Conservation (phyloP, 37 sponge, comb jelly and placozoan genomes). For the Ianthella basta region DNA sequence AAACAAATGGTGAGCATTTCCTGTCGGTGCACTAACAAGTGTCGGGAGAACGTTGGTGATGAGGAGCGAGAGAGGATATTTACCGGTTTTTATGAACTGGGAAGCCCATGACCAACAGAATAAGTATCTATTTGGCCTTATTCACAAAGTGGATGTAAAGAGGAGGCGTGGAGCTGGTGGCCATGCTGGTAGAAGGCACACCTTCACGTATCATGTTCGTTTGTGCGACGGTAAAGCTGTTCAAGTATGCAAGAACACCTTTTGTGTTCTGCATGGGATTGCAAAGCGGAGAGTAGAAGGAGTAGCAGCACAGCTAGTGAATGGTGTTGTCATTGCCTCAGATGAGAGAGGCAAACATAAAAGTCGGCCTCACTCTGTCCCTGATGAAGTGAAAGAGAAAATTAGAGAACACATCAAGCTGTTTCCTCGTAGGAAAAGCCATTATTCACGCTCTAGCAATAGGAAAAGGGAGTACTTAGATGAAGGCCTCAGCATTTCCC, state of each 20-base stretch:
- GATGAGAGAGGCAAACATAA: constrained; percentile 25
- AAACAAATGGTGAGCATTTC: too few species aligned
- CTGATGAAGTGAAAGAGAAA: background rate
- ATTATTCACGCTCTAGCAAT: constrained; percentile 52
- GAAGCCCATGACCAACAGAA: constrained; percentile 37
- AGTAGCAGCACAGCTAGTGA: background rate
- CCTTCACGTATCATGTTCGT: background rate
- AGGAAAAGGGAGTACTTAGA: constrained; percentile 22
- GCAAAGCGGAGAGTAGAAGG: constrained; percentile 5
- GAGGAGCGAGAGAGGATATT: constrained; percentile 15
- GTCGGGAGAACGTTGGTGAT: background rate
- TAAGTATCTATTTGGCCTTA: constrained; percentile 40
- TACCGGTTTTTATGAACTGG: constrained; percentile 33
- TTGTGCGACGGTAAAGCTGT: background rate
- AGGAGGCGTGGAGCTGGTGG: background rate
- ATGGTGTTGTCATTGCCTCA: background rate
- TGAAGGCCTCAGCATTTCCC: constrained; percentile 30
- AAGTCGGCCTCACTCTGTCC: constrained; percentile 3
- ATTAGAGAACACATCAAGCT: constrained; percentile 44
- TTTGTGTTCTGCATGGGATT: constrained; percentile 13
- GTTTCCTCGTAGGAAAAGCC: constrained; percentile 40
- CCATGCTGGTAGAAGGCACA: background rate
- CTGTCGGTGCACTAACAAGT: too few species aligned
- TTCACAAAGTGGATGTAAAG: background rate
- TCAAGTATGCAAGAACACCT: constrained; percentile 30